Base-by-base conservation (phyloP, 2,797 vertebrate species). In the Esox lucius region DNA sequence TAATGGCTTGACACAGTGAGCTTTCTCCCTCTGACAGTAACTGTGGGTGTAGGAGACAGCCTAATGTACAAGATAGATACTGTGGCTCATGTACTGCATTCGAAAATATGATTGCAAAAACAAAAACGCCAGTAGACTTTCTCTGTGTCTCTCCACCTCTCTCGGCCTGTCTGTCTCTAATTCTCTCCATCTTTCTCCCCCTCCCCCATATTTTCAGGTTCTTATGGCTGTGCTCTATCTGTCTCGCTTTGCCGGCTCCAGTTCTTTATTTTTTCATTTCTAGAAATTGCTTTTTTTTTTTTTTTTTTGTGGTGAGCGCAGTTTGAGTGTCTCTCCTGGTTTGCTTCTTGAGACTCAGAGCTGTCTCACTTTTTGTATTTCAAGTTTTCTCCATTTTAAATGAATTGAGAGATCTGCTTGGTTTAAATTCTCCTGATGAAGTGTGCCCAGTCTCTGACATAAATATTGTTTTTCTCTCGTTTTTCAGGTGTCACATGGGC, bases 351-450 rank as follows among this genome's bases (percentile, higher is more conserved):
- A n/a, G n/a, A n/a, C n/a, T n/a, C n/a, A n/a, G n/a, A n/a, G n/a
- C n/a, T 51, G 3, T 70, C 69, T 31, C 49, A 6, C 49, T 33
- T 46, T 70, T 8, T 17, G 26, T n/a, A 16, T 71, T 7, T 59
- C 70, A 59, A 15, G 19, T 9, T 51, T 15, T 12, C 48, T 39
- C 74, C 39, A 16, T 51, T 76, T 67, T 80, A 2, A 66, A 66
- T 33, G 28, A 33, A 4, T 28, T n/a, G n/a, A 17, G 9, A 4
- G 28, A n/a, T 68, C 35, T 39, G 33, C 66, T 46, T 17, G 9
- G 35, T 33, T 42, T 35, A 68, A 68, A 16, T 39, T 15, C 11
- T 16, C 7, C 24, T 31, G 26, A 66, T 31, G 64, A 5, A 59
- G 26, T 66, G 64, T 7, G 28, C 12, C 26, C 26, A 7, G 59